Percentiles rank a stretch among this genome's conserved stretches.
Evolutionary conservation across 2,113 vertebrate genomes (phyloP).

Genomic region (Centrocercus urophasianus): DNA sequence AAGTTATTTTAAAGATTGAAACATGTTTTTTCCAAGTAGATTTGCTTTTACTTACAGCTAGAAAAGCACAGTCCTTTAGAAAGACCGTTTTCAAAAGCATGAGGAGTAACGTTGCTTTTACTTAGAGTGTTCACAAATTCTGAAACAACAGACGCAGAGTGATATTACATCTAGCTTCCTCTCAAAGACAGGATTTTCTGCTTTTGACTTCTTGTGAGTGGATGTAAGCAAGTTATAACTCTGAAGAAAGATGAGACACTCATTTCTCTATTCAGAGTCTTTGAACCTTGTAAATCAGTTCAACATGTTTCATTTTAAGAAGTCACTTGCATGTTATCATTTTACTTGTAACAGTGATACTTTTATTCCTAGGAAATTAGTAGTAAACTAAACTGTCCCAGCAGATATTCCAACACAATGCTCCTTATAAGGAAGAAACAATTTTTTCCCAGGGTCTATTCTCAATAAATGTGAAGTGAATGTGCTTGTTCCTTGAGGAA

Average conservation of each 20-base stretch:
- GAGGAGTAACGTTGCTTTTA: background rate
- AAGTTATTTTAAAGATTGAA: background rate
- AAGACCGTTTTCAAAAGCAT: background rate
- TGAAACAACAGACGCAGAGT: background rate
- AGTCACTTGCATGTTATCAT: background rate
- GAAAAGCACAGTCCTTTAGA: background rate
- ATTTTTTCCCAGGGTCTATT: constrained; percentile 18
- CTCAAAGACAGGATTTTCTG: background rate
- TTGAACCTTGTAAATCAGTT: background rate
- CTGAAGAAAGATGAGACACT: background rate
- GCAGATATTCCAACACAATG: background rate
- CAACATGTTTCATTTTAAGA: background rate
- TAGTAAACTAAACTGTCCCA: background rate
- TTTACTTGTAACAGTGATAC: background rate
- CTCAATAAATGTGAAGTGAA: constrained; percentile 38
- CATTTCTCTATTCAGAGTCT: background rate
- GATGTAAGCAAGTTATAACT: background rate
- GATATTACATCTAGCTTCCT: background rate
- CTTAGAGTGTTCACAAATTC: background rate
- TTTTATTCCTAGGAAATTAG: background rate
- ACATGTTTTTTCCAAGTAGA: background rate
- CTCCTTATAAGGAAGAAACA: constrained; percentile 45
- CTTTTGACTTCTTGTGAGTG: background rate
- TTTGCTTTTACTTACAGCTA: background rate
- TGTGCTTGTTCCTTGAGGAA: constrained; percentile 33